A percentile compares a stretch with the other conserved stretches of the same genome.
Evolutionary conservation across 2,797 vertebrate genomes (phyloP).

Genomic region (Cynodonichthys magdalenae): DNA sequence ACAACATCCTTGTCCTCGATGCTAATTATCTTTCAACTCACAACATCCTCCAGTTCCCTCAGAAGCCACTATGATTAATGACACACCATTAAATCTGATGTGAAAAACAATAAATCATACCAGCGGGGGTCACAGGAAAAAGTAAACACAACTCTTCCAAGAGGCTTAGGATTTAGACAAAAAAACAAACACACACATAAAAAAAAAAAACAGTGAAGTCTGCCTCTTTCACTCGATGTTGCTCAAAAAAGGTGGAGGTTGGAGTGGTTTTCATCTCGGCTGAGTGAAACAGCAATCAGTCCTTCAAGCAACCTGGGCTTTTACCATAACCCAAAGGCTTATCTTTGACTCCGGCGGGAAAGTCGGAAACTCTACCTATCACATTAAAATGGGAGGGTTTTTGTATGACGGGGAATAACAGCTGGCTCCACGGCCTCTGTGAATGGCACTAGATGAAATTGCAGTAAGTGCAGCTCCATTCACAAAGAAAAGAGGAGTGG

Average conservation of each 20-base stretch:
- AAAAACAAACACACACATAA: no score
- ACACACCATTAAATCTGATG: slow-evolving; percentile 38
- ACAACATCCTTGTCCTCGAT: slow-evolving; percentile 17
- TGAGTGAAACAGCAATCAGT: slow-evolving; percentile 46
- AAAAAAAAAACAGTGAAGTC: background rate
- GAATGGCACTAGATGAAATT: slow-evolving; percentile 75
- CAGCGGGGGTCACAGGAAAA: slow-evolving; percentile 4
- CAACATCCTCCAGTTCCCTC: slow-evolving; percentile 31
- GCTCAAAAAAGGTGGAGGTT: slow-evolving; percentile 17
- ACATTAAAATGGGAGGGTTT: slow-evolving; percentile 60
- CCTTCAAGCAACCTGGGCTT: slow-evolving; percentile 46
- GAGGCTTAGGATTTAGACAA: slow-evolving; percentile 13
- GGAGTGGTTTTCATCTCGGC: slow-evolving; percentile 38
- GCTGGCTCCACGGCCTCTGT: slow-evolving; percentile 51
- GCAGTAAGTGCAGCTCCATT: slow-evolving; percentile 69
- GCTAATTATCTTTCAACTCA: slow-evolving; percentile 35
- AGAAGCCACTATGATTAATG: slow-evolving; percentile 43
- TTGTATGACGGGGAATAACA: slow-evolving; percentile 44
- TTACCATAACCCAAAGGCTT: slow-evolving; percentile 40
- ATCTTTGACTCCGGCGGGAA: slow-evolving; percentile 34
- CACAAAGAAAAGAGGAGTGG: slow-evolving; percentile 50
- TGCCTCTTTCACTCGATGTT: slow-evolving; percentile 21
- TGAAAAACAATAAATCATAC: slow-evolving; percentile 34
- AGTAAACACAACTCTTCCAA: slow-evolving; percentile 23
- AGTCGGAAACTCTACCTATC: slow-evolving; percentile 53